Base-by-base conservation (phyloP, 2,797 vertebrate genomes). In the Pampus argenteus region DNA sequence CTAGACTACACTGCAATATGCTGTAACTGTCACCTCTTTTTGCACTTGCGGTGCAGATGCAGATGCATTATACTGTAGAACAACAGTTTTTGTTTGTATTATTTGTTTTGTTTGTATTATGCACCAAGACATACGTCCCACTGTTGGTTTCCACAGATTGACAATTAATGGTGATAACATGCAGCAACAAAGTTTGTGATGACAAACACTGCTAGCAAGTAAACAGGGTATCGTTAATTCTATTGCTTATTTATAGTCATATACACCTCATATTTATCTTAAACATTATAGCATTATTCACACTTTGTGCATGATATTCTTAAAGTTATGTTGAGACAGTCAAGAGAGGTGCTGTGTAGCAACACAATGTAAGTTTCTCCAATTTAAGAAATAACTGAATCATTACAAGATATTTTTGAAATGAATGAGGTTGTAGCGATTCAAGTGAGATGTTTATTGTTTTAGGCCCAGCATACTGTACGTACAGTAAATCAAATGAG, bases 311-410 rank as follows among this genome's bases (percentile, higher is more conserved):
- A 10, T 38, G 7, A 42, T 17, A 8, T 9, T 56, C 36, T 11
- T 29, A 14, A 47, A 48, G 22, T 9, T 55, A n/a, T 23, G 29
- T 17, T 25, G 57, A 15, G 40, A 20, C 50, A 52, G 66, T 48
- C 1, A 1, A 44, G 29, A 38, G 9, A 6, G 9, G 38, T 65
- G 14, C 49, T 36, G 13, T 48, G 31, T 28, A 71, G 54, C 15
- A 71, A 56, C 5, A 48, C 50, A 72, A 69, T 4, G 4, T 58
- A 38, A 48, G 34, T 55, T 52, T 61, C 1, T 2, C 52, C 2
- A 25, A 36, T 60, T 59, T 54, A 52, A 76, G 8, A 31, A 48
- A 56, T 48, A 13, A 38, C 7, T 40, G 13, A 51, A 48, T 56
- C 20, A 34, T 63, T 31, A 29, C 2, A 44, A 66, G 38, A 48